Base-by-base conservation (phyloP, 2,888 invertebrate species). In the Polymixis flavicincta region DNA sequence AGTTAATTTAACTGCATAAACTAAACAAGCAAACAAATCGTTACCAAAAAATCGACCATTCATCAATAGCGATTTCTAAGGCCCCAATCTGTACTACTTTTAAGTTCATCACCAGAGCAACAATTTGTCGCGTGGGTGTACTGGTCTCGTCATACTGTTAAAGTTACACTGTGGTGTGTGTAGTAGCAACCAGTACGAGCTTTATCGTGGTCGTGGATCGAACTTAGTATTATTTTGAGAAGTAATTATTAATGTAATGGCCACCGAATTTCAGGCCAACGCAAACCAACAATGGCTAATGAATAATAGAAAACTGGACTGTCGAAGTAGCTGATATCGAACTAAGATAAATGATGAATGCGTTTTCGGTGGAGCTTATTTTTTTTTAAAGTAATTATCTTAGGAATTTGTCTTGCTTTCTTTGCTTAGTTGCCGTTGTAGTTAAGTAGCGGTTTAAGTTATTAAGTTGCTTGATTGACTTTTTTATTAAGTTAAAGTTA, bases 201-300 rank as follows among this genome's bases (percentile, higher is more conserved):
- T 78, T 93, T 96, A 96, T 96, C 96, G n/a, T 11, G 86, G 91
- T 96, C 96, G 96, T 96, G 96, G 90, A 96, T 96, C 96, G 82
- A 87, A 93, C 90, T 94, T 93, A 94, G 95, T 91, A 95, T 95
- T 96, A 96, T 96, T 95, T 96, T 96, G 96, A 95, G 95, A 95
- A 96, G 96, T 96, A 96, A 96, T 96, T 96, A 96, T 96, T 95
- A 96, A 96, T 95, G 94, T 95, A 91, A 90, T 92, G 91, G 95
- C 94, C 95, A 95, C 96, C 95, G 96, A 96, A 96, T 95, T 96
- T 96, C 94, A 93, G 95, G 93, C 92, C 93, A 93, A 90, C 90
- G 92, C 92, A 88, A 92, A 91, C 92, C 90, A 92, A 95, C 94
- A 93, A 93, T 94, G 89, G 91, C 87, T 95, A 95, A 96, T 95